Evolutionary conservation across 2,888 invertebrate species (phyloP).

Genomic region (Mechanitis mazaeus): DNA sequence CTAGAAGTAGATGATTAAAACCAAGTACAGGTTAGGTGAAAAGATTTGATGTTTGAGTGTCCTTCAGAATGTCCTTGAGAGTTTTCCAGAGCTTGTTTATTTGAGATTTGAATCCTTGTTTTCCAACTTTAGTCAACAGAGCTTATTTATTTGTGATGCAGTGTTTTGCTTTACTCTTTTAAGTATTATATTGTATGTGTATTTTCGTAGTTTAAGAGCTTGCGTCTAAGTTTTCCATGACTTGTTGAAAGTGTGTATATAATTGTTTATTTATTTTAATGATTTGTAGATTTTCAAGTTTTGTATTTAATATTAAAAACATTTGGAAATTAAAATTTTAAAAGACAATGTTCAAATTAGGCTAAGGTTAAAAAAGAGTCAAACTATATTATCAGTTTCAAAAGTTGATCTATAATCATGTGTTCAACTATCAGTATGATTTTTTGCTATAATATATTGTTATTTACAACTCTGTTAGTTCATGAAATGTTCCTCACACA

Average conservation of each 20-base stretch:
- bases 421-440: too few relatives aligned
- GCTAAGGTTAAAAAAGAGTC: slow-evolving; percentile 9
- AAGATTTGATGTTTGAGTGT: too few relatives aligned
- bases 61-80: too few relatives aligned
- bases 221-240: background rate
- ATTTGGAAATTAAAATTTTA: slow-evolving; percentile 3
- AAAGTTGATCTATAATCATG: too few relatives aligned
- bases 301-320: background rate
- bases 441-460: too few relatives aligned
- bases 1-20: slow-evolving; percentile 79
- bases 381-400: background rate
- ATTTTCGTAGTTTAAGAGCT: background rate
- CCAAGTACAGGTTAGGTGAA: background rate
- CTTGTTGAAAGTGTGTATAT: background rate
- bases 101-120: too few relatives aligned
- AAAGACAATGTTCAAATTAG: slow-evolving; percentile 23
- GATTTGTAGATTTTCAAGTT: background rate
- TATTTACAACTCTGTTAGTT: too few relatives aligned
- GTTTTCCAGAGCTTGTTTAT: too few relatives aligned
- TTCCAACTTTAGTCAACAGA: background rate
- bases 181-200: background rate
- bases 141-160: background rate
- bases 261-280: background rate
- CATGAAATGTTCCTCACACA: too few relatives aligned
- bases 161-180: background rate